Conservation (phyloP, 2,888 invertebrate species). For the Flexamia atlantica region DNA sequence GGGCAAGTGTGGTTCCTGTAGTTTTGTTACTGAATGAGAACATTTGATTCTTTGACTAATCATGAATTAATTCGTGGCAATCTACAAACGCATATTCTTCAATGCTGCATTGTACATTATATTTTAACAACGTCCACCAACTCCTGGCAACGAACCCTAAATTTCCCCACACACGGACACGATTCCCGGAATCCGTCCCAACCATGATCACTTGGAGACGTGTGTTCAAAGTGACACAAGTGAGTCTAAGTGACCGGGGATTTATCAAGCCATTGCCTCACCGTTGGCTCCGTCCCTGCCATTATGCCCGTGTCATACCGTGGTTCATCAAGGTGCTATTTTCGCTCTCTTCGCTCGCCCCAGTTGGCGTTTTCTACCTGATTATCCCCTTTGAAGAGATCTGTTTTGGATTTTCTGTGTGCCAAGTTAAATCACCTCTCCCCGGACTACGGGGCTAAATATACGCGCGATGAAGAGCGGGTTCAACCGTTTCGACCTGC, state of each 20-base stretch:
- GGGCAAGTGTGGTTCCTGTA: too few species aligned
- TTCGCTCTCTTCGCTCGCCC: slow-evolving; percentile 10
- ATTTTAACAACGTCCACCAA: too few species aligned
- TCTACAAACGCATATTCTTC: too few species aligned
- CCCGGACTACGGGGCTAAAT: slow-evolving; percentile 3
- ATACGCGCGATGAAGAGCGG: neutral
- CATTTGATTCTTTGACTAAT: too few species aligned
- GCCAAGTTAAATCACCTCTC: slow-evolving; percentile 29
- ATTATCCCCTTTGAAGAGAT: slow-evolving; percentile 43
- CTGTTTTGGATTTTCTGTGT: slow-evolving; percentile 38
- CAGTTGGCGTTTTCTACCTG: slow-evolving; percentile 30
- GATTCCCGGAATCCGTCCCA: too few species aligned
- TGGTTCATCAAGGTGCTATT: slow-evolving; percentile 28
- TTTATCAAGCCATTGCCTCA: slow-evolving; percentile 1
- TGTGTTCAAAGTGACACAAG: neutral
- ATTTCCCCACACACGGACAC: too few species aligned
- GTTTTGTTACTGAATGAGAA: too few species aligned
- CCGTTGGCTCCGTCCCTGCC: neutral
- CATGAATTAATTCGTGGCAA: too few species aligned
- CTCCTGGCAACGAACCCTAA: too few species aligned
- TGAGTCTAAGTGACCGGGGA: neutral
- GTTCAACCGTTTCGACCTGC: too few species aligned
- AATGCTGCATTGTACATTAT: too few species aligned
- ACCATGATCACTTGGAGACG: too few species aligned
- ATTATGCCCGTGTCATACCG: slow-evolving; percentile 10